phyloP scores from a whole-genome alignment of 2,888 invertebrate genomes.

The Phasia obesa region DNA sequence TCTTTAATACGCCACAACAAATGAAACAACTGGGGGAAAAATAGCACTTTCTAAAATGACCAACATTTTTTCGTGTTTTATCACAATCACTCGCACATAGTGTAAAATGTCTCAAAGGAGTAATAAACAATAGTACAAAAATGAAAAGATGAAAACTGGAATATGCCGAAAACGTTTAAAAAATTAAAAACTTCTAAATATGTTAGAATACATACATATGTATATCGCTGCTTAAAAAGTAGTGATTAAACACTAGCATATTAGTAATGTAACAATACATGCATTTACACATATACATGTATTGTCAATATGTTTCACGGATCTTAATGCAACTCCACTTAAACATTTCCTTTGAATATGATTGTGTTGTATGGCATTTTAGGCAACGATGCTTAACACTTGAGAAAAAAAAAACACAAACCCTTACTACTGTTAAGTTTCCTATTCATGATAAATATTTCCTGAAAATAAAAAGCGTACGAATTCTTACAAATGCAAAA shows the following conservation, averaged over 20 bases:
- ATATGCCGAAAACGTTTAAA: constrained; percentile 7
- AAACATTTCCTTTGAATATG: too few species aligned
- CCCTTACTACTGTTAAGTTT: constrained; percentile 30
- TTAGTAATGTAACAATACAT: too few species aligned
- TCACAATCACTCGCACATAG: neutral
- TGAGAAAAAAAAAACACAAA: neutral
- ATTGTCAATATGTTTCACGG: too few species aligned
- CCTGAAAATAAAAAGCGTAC: constrained; percentile 39
- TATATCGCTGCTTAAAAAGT: neutral
- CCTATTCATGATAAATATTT: constrained; percentile 55
- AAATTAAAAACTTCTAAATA: neutral
- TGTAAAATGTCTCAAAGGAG: constrained; percentile 59
- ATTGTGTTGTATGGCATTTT: neutral
- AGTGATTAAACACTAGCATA: too few species aligned
- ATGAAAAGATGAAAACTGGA: constrained; percentile 52
- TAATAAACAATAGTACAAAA: constrained; percentile 65
- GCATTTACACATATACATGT: too few species aligned
- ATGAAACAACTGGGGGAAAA: constrained; percentile 27
- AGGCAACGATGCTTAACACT: neutral
- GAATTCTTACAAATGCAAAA: neutral
- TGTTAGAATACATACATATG: neutral
- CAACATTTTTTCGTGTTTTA: constrained; percentile 21
- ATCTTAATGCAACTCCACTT: too few species aligned
- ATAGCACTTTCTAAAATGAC: constrained; percentile 59
- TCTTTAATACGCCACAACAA: constrained; percentile 23